phyloP scores from a whole-genome alignment of 2,888 invertebrate species.

The Desoria tigrina region DNA sequence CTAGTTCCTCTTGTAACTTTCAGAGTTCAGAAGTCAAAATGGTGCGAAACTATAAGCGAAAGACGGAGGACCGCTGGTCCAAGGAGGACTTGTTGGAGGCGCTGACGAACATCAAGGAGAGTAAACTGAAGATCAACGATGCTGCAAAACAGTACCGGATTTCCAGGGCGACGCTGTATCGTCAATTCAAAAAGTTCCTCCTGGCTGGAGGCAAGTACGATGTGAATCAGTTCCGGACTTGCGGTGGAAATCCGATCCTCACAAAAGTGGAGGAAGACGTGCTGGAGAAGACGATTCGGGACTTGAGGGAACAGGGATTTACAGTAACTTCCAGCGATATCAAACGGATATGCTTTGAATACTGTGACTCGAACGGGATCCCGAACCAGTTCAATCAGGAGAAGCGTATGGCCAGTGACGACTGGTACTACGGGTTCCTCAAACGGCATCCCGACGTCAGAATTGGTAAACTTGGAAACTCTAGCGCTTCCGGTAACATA shows the following conservation, averaged over 20 bases:
- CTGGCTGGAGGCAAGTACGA: slow-evolving; percentile 48
- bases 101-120: slow-evolving; percentile 48
- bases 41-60: slow-evolving; percentile 53
- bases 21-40: no score
- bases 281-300: slow-evolving; percentile 51
- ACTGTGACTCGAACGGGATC: slow-evolving; percentile 52
- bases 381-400: slow-evolving; percentile 52
- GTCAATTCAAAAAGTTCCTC: slow-evolving; percentile 50
- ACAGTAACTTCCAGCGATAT: slow-evolving; percentile 50
- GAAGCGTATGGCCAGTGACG: slow-evolving; percentile 53
- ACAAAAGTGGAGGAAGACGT: slow-evolving; percentile 53
- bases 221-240: slow-evolving; percentile 49
- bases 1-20: no score
- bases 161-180: slow-evolving; percentile 51
- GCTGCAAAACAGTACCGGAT: slow-evolving; percentile 50
- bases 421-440: slow-evolving; percentile 53
- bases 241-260: slow-evolving; percentile 52
- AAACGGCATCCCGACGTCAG: slow-evolving; percentile 43
- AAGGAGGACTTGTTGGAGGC: slow-evolving; percentile 52
- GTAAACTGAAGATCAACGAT: slow-evolving; percentile 50
- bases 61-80: slow-evolving; percentile 53
- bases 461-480: slow-evolving; percentile 20
- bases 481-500: no score
- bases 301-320: slow-evolving; percentile 52
- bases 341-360: slow-evolving; percentile 53